These are phyloP conservation scores for Eremobia ochroleuca DNA, from an alignment of 2,888 invertebrate genomes.

Conservation along the genomic window DNA sequence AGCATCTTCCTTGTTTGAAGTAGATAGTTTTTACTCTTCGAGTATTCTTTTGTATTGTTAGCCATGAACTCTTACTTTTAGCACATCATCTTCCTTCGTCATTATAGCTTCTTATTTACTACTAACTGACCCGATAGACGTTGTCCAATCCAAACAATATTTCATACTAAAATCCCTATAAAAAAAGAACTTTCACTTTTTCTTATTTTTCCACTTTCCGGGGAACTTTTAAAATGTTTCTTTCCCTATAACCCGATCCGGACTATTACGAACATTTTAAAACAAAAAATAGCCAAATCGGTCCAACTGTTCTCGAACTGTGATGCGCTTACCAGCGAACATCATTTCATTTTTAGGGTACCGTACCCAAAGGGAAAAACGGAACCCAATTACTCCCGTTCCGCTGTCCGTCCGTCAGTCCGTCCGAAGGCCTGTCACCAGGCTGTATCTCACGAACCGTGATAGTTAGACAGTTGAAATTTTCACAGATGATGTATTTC, in stretches of 20 bases:
- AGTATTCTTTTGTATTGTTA: slow-evolving; percentile 27
- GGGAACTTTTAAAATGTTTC: not conserved
- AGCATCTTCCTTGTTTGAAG: slow-evolving; percentile 63
- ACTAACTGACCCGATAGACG: not conserved
- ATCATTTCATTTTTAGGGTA: not conserved
- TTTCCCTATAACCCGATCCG: not conserved
- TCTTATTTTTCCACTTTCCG: not conserved
- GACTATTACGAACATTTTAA: not conserved
- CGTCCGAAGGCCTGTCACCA: no score
- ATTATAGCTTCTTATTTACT: not conserved
- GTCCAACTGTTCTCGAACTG: not conserved
- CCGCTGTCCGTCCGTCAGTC: no score
- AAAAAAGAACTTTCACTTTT: not conserved
- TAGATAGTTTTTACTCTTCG: slow-evolving; percentile 48
- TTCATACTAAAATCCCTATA: not conserved
- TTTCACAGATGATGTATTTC: no score
- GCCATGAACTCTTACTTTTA: slow-evolving; percentile 43
- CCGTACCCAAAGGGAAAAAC: no score
- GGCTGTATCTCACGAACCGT: no score
- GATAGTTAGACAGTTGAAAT: no score
- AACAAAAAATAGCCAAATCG: not conserved
- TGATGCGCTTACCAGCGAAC: not conserved
- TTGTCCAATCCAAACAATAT: not conserved
- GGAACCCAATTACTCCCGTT: no score
- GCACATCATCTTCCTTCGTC: slow-evolving; percentile 1